Conservation (phyloP, 2,888 invertebrate genomes). For the Synergus japonicus region DNA sequence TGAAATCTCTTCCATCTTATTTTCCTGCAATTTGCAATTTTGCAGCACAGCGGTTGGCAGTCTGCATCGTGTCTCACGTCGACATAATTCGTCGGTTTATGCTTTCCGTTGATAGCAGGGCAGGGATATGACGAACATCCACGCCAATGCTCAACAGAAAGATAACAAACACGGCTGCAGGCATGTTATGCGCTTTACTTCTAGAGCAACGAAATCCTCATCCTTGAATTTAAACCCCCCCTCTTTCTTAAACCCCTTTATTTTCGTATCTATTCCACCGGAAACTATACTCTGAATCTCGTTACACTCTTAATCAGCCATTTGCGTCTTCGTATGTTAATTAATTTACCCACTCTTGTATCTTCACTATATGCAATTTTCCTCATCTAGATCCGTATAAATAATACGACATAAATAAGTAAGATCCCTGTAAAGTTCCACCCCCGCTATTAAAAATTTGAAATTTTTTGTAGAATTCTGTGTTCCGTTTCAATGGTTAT, state of each 20-base stretch:
- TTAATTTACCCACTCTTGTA: too few relatives aligned
- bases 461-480: too few relatives aligned
- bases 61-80: slow-evolving; percentile 68
- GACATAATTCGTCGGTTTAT: slow-evolving; percentile 68
- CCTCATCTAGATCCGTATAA: too few relatives aligned
- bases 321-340: not conserved
- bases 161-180: slow-evolving; percentile 33
- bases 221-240: not conserved
- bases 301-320: not conserved
- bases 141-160: slow-evolving; percentile 27
- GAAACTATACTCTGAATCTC: not conserved
- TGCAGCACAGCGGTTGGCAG: slow-evolving; percentile 45
- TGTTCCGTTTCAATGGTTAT: too few relatives aligned
- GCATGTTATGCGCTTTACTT: slow-evolving; percentile 23
- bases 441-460: too few relatives aligned
- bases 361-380: too few relatives aligned
- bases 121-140: slow-evolving; percentile 21
- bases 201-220: slow-evolving; percentile 11
- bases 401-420: too few relatives aligned
- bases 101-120: slow-evolving; percentile 34
- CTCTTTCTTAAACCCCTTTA: not conserved
- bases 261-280: not conserved
- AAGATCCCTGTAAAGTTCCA: too few relatives aligned
- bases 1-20: not conserved
- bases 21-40: slow-evolving; percentile 28